Conservation (phyloP, 2,113 vertebrate species). For the Aldabrachelys gigantea region DNA sequence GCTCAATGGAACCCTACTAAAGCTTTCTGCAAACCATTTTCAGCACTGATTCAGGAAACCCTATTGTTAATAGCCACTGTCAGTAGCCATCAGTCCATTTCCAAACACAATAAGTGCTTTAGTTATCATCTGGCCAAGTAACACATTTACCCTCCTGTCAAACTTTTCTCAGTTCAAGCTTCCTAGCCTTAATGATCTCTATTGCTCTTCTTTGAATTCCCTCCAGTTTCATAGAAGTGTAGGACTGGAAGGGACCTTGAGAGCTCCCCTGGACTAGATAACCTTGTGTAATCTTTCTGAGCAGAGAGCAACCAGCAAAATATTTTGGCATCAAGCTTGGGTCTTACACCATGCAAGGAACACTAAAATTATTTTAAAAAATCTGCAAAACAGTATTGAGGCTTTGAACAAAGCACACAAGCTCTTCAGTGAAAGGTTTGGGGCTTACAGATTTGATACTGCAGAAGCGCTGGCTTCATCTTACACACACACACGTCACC, state of each 20-base stretch:
- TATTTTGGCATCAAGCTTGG: not conserved
- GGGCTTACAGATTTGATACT: not conserved
- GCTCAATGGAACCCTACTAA: accelerated
- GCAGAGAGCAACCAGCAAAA: not conserved
- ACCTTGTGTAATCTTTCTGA: not conserved
- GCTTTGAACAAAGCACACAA: not conserved
- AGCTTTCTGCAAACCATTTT: not conserved
- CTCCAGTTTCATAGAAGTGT: not conserved
- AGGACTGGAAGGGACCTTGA: no score
- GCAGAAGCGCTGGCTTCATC: not conserved
- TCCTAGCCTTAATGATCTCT: not conserved
- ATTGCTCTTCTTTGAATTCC: not conserved
- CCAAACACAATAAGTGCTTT: not conserved
- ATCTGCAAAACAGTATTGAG: not conserved
- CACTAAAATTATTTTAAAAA: not conserved
- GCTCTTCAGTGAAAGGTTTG: not conserved
- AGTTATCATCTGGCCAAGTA: not conserved
- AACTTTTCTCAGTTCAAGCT: not conserved
- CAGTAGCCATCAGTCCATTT: not conserved
- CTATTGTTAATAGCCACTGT: not conserved
- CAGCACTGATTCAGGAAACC: not conserved
- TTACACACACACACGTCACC: not conserved
- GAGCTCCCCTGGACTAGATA: no score
- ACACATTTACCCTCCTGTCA: not conserved
- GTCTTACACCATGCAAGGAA: not conserved